These are phyloP conservation scores for honey bee (Apis mellifera) DNA, from an alignment of 1,140 invertebrate genomes.

Conservation along the genomic window Amel_HAv3.1 CM009931.2:18417001-18417500, in stretches of 20 bases:
- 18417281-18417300: too few species aligned
- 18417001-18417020: too few species aligned
- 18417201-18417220: neutral
- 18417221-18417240: neutral
- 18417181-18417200: constrained; percentile 1
- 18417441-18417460: constrained; percentile 17
- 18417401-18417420: neutral
- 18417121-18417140: constrained; percentile 2
- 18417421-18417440: neutral
- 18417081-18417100: constrained; percentile 12
- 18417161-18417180: neutral
- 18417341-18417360: too few species aligned
- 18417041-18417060: too few species aligned
- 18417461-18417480: constrained; percentile 33
- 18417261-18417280: too few species aligned
- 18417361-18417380: too few species aligned
- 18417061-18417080: constrained; percentile 10
- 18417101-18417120: constrained; percentile 10
- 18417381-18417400: neutral
- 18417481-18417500: constrained; percentile 43
- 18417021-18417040: too few species aligned
- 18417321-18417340: too few species aligned
- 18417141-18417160: neutral
- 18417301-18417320: too few species aligned
- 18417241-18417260: too few species aligned